These are phyloP conservation scores for Acrossocheilus wenchowensis DNA, from an alignment of 2,797 vertebrate species.

Conservation along the genomic window DNA sequence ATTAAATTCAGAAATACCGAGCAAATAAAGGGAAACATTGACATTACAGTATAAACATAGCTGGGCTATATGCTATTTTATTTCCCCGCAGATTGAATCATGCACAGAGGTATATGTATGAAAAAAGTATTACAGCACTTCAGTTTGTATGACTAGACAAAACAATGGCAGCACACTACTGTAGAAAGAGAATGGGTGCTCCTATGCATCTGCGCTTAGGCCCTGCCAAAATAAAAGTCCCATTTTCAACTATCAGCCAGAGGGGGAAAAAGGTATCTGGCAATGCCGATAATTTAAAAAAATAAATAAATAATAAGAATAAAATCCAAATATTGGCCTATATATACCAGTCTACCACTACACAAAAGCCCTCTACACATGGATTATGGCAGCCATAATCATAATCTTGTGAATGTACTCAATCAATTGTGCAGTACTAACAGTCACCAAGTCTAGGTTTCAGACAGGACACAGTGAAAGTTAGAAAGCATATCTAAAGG, in stretches of 20 bases:
- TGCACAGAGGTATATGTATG: not conserved
- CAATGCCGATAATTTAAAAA: not conserved
- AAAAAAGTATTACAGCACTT: not conserved
- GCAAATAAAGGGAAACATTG: not conserved
- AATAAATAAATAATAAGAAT: not conserved
- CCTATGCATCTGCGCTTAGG: not conserved
- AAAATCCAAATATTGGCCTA: not conserved
- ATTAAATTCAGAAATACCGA: not conserved
- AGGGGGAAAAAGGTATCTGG: not conserved
- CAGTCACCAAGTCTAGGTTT: conserved; percentile 27
- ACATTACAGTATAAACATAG: not conserved
- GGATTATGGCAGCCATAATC: not conserved
- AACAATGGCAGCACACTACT: not conserved
- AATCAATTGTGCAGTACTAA: conserved; percentile 6
- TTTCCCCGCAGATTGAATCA: not conserved
- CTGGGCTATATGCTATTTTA: too few species aligned
- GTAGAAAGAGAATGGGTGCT: not conserved
- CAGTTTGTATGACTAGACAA: not conserved
- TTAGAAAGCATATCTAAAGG: conserved; percentile 28
- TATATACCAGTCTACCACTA: not conserved
- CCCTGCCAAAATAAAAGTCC: not conserved
- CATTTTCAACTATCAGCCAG: not conserved
- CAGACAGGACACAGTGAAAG: conserved; percentile 27
- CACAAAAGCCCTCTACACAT: conserved; percentile 6
- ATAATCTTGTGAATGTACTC: not conserved